Base-by-base conservation (phyloP, 2,113 vertebrate genomes). In the Brachyistius frenatus region DNA sequence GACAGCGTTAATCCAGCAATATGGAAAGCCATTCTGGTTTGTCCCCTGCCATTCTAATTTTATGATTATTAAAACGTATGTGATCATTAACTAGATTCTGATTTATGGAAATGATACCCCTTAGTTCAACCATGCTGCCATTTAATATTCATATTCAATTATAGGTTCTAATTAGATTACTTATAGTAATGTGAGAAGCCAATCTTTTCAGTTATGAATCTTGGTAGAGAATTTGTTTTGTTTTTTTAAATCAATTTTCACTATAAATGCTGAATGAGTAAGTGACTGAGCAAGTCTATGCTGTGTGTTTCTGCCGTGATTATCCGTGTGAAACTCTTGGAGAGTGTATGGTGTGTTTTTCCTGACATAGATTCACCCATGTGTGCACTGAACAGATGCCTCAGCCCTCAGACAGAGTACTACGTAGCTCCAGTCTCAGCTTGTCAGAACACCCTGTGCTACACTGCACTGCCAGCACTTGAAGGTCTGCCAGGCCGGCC, bases 101-200 rank as follows among this genome's bases (percentile, higher is more conserved):
- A 80, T 76, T 76, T 46, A 65, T 61, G 33, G 10, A 79, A 80
- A 74, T 55, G 0, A 76, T 78, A 35, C 54, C 63, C 41, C 64
- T 88, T 49, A 46, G 44, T 80, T 33, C 10, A 47, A 65, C 55
- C 50, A 62, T 54, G 54, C 55, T 58, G 68, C 57, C 63, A 75
- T 78, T 68, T 84, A 67, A 82, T 80, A 86, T 87, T 83, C 47
- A 76, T 36, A 76, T 86, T 84, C n/a, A 84, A 84, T 73, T 76
- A 85, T 36, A 69, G 53, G 73, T 57, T 76, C 58, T 79, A 83
- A 79, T 82, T 66, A 79, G 62, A 86, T 66, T 55, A 79, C 44
- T 75, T 32, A 66, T 66, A 60, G 52, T 66, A 23, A 58, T 56
- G 35, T 23, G 41, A 33, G 58, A 73, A 66, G 75, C 56, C 1